A percentile compares a stretch with the other conserved stretches of the same genome.
These are phyloP conservation scores for Melanerpes formicivorus DNA, from an alignment of 2,113 vertebrate species.

Conservation along the genomic window DNA sequence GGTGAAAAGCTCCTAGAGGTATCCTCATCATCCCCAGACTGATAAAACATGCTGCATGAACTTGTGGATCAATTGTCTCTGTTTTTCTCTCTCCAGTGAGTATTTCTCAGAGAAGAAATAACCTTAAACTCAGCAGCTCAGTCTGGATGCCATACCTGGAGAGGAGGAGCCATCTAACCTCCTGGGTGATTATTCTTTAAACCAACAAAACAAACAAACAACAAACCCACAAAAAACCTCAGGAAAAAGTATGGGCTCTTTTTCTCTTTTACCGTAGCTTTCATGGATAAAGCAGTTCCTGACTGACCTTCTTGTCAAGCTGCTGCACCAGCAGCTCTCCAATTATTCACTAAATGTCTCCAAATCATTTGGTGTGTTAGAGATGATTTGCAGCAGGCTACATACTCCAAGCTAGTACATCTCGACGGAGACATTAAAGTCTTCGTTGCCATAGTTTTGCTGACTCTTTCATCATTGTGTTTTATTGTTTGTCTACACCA, in stretches of 20 bases:
- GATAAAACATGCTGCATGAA: background rate
- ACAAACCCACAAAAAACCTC: background rate
- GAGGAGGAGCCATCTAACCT: background rate
- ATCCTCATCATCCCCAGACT: background rate
- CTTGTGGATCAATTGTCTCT: background rate
- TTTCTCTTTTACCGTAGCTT: background rate
- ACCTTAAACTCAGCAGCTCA: background rate
- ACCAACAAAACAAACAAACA: background rate
- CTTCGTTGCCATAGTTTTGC: background rate
- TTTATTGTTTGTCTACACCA: background rate
- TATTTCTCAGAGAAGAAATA: background rate
- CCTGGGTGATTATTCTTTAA: background rate
- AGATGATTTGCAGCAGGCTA: background rate
- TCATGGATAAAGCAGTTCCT: background rate
- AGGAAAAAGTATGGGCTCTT: no score
- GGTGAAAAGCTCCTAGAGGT: background rate
- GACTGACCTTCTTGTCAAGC: background rate
- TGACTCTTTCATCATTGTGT: background rate
- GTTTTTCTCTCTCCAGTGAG: background rate
- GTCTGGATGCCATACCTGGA: background rate
- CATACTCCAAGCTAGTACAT: accelerated
- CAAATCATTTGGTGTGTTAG: background rate
- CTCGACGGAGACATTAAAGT: slow-evolving; percentile 13
- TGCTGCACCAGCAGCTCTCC: background rate
- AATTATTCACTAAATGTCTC: slow-evolving; percentile 1